phyloP scores from a whole-genome alignment of 2,113 vertebrate species.

The Rhinichthys klamathensis region DNA sequence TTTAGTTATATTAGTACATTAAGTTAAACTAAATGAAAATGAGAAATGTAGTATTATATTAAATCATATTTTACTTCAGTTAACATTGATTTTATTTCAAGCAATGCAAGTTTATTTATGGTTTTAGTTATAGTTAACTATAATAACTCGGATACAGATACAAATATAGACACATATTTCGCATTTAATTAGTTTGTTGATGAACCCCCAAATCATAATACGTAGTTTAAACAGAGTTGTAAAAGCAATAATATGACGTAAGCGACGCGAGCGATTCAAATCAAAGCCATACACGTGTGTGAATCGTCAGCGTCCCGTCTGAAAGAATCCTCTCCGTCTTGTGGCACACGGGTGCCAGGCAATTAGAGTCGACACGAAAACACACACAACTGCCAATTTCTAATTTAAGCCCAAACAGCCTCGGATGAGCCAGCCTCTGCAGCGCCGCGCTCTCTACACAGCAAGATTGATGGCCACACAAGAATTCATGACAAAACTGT shows the following conservation, averaged over 20 bases:
- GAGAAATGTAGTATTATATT: background rate
- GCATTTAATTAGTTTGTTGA: background rate
- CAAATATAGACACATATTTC: background rate
- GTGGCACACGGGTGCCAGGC: slow-evolving; percentile 69
- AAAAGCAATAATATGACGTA: background rate
- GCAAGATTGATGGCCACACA: slow-evolving; percentile 51
- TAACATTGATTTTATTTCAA: too few species aligned
- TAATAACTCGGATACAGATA: background rate
- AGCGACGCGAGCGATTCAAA: background rate
- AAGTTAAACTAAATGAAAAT: background rate
- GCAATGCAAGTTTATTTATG: background rate
- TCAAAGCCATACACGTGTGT: background rate
- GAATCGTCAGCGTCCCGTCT: background rate
- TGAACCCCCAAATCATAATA: background rate
- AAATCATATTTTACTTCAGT: too few species aligned
- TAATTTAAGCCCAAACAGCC: slow-evolving; percentile 77
- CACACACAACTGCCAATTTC: slow-evolving; percentile 70
- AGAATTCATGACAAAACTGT: slow-evolving; percentile 51
- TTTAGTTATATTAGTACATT: background rate
- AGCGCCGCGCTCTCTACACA: background rate
- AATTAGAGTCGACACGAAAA: slow-evolving; percentile 78
- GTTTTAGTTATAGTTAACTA: background rate
- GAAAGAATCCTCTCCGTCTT: slow-evolving; percentile 43
- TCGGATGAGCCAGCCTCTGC: slow-evolving; percentile 47
- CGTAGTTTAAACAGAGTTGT: background rate